Conservation (phyloP, 2,888 invertebrate genomes). For the Meta bourneti region DNA sequence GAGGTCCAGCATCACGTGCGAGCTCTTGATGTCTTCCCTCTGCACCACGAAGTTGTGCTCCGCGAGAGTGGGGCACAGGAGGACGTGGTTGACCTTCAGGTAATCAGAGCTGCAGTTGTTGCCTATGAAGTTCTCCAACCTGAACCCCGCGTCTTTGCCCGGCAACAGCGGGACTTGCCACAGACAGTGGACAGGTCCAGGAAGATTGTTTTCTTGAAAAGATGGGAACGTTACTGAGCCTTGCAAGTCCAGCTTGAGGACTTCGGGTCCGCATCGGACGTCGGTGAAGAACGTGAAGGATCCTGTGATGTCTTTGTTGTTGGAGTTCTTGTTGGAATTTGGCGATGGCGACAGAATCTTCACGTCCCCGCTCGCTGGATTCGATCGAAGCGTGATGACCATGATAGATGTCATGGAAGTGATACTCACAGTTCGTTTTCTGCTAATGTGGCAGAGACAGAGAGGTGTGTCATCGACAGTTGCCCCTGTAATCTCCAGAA, state of each 20-base stretch:
- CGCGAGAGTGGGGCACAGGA: slow-evolving; percentile 66
- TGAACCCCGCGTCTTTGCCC: slow-evolving; percentile 75
- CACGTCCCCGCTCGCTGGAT: slow-evolving; percentile 39
- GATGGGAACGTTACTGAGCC: slow-evolving; percentile 75
- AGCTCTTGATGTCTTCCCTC: slow-evolving; percentile 68
- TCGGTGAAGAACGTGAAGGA: slow-evolving; percentile 94
- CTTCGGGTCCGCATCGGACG: slow-evolving; percentile 79
- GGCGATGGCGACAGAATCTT: slow-evolving; percentile 36
- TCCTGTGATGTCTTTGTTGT: slow-evolving; percentile 85
- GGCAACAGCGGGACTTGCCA: slow-evolving; percentile 76
- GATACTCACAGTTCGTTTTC: slow-evolving; percentile 56
- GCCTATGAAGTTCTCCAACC: slow-evolving; percentile 69
- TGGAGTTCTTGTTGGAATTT: slow-evolving; percentile 28
- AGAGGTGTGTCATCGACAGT: slow-evolving; percentile 72
- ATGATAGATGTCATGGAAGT: slow-evolving; percentile 66
- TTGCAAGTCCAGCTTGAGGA: slow-evolving; percentile 76
- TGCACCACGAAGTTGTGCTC: slow-evolving; percentile 75
- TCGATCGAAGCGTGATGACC: slow-evolving; percentile 71
- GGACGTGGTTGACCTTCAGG: slow-evolving; percentile 73
- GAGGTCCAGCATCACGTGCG: slow-evolving; percentile 69
- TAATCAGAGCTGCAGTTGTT: slow-evolving; percentile 70
- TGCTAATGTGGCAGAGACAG: slow-evolving; percentile 64
- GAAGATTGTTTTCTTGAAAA: slow-evolving; percentile 53
- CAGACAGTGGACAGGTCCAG: slow-evolving; percentile 66
- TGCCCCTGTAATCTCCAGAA: slow-evolving; percentile 71